Percentiles rank a stretch among this genome's conserved stretches.
Conservation (phyloP, 2,888 invertebrate species). For the Caenorhabditis panamensis region DNA sequence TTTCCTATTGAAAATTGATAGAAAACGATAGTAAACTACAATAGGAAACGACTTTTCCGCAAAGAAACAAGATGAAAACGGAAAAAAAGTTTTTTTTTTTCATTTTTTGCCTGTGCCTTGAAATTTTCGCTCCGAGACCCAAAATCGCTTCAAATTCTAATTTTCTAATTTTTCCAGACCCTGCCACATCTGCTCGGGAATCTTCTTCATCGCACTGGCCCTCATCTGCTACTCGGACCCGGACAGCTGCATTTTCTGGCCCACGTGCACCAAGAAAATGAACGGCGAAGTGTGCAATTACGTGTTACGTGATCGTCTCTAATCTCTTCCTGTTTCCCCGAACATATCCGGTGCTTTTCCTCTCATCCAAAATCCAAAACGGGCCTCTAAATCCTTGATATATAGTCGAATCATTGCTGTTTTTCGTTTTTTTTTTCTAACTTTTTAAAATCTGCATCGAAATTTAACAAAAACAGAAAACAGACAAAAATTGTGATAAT, state of each 20-base stretch:
- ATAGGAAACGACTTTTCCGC: no score
- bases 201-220: conserved; percentile 93
- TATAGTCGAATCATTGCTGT: conserved; percentile 9
- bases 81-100: neutral
- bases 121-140: no score
- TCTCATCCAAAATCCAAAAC: conserved; percentile 1
- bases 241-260: conserved; percentile 93
- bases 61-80: no score
- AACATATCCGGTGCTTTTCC: conserved; percentile 1
- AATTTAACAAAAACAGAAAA: conserved; percentile 6
- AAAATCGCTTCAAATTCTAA: no score
- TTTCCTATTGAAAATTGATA: neutral
- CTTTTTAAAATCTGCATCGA: neutral
- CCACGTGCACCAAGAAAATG: conserved; percentile 74
- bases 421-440: neutral
- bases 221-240: conserved; percentile 96
- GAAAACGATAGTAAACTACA: neutral
- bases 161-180: no score
- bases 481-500: conserved; percentile 10
- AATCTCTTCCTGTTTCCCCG: conserved; percentile 3
- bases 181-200: conserved; percentile 95
- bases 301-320: conserved; percentile 59
- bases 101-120: neutral
- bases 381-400: neutral
- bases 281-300: conserved; percentile 76